Base-by-base conservation (phyloP, 2,113 vertebrate genomes). In the Puntigrus tetrazona region DNA sequence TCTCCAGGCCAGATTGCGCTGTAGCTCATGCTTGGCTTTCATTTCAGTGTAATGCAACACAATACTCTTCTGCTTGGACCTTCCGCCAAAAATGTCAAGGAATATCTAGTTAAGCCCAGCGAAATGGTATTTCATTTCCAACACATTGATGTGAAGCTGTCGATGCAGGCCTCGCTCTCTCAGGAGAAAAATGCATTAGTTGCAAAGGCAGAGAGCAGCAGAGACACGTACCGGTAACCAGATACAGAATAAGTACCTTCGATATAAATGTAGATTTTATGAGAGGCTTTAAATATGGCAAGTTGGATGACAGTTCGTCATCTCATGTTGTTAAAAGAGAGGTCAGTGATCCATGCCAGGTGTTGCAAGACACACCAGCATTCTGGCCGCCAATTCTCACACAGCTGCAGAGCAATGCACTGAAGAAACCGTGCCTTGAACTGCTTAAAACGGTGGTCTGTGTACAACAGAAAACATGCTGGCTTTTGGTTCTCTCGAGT, bases 181-280 rank as follows among this genome's bases (percentile, higher is more conserved):
- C 94, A 94, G 92, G 84, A 94, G 93, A 94, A 90, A 92, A 94
- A 95, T 14, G 80, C 92, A 94, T 95, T 93, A 94, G 90, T 83
- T 87, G 84, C 76, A 31, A 89, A 22, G 52, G 87, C 87, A 59
- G 41, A 89, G 78, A 82, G 81, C 80, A 61, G n/a, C 0, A 45
- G 87, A 84, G 87, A 45, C 55, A 77, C 85, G 31, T 86, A 76
- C 74, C 7, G 8, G 93, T 93, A 94, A 95, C 92, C 89, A 90
- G 93, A 94, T 93, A 89, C 36, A 82, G n/a, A 13, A 85, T 88
- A 85, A 79, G 45, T 89, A 91, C 90, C 90, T 90, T 92, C 88
- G 90, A 91, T 91, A 89, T 91, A 92, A 92, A 91, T 87, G 90
- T 89, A 88, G 91, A 93, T 94, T 94, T 94, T 94, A 93, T 93